Evolutionary conservation across 1,140 invertebrate genomes (phyloP), one percentile per base, ranked within the genome.

Genomic region (Drosophila sechellia): DNA sequence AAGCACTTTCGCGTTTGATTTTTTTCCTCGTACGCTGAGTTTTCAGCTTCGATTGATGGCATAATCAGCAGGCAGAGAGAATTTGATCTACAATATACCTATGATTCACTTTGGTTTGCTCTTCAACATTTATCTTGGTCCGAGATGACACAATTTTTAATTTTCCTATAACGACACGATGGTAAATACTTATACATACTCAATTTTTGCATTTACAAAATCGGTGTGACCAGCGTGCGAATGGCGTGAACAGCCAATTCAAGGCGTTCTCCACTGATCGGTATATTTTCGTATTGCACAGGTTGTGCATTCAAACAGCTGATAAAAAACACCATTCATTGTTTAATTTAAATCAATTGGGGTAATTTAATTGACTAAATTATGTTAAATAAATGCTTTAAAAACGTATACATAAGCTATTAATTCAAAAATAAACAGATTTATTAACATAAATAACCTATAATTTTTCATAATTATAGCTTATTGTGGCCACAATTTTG

Each of bases 101-200:
- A 4, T 15, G n/a, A 5, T 12, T 43, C 15, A 12, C 25, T 31
- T 5, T 10, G 25, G 8, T 43, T 37, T 46, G n/a, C 11, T 48
- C 25, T 40, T 50, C 13, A 34, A 15, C 57, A 12, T 64, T 66
- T 34, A 42, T 65, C 12, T n/a, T 34, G 13, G 61, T 20, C 63
- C 60, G 60, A 15, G 40, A 35, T 31, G 17, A 63, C 45, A 50
- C 45, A 34, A 65, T 42, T 43, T 52, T 43, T 15, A 12, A 40
- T 68, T 68, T 68, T 52, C 37, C 39, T 65, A 40, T 40, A 40
- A 49, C 40, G 45, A 65, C 58, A 66, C 60, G 60, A 60, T 64
- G 43, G 64, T 68, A 68, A 68, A 75, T 74, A 70, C 34, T 52
- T 75, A 70, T 74, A 63, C 57, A 73, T 64, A 46, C 45, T 55